Percentiles rank a stretch among this genome's conserved stretches.
Evolutionary conservation across 2,113 vertebrate genomes (phyloP).

Genomic region (Cynoglossus semilaevis): DNA sequence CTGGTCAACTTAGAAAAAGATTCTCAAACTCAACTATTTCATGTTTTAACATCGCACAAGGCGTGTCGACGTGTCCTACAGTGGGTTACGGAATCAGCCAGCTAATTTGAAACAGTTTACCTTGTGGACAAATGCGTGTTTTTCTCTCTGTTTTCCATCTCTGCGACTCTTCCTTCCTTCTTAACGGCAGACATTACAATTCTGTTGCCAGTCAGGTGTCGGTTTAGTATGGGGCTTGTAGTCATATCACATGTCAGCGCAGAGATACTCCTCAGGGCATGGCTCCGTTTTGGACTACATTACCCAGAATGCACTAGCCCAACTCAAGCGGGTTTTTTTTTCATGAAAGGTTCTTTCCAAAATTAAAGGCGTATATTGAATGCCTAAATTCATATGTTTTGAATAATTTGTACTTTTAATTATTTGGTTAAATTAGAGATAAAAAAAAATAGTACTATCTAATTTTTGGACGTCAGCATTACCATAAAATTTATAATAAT

Average conservation of each 20-base stretch:
- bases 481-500: no score
- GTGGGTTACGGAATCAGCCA: background rate
- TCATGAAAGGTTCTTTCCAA: no score
- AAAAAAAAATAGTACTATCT: no score
- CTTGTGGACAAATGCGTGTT: conserved; percentile 59
- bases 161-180: conserved; percentile 57
- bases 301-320: conserved; percentile 53
- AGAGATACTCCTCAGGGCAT: rapidly evolving
- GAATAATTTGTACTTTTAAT: no score
- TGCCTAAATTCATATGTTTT: no score
- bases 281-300: conserved; percentile 33
- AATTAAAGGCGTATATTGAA: no score
- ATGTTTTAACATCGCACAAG: background rate
- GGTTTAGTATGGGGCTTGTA: conserved; percentile 64
- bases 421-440: no score
- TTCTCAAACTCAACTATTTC: conserved; percentile 11
- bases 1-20: conserved; percentile 39
- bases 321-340: no score
- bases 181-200: conserved; percentile 61
- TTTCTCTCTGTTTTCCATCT: conserved; percentile 75
- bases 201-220: conserved; percentile 71
- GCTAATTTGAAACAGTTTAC: conserved; percentile 41
- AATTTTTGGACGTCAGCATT: no score
- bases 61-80: background rate
- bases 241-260: background rate